phyloP scores from a whole-genome alignment of 1,140 invertebrate genomes.

The Nautilus pompilius region DNA sequence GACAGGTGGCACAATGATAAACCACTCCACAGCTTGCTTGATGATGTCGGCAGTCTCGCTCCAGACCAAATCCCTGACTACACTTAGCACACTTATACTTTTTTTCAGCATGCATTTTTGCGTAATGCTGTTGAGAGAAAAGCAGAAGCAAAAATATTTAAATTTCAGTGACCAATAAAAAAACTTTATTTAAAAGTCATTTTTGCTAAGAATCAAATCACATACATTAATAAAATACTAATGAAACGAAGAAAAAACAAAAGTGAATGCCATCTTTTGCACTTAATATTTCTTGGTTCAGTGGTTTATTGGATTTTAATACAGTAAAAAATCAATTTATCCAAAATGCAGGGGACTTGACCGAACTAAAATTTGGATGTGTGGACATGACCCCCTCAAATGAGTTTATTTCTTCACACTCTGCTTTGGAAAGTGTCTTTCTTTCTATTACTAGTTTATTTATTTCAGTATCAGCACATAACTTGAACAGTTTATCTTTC shows the following conservation, averaged over 20 bases:
- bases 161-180: background rate
- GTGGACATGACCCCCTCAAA: too few species aligned
- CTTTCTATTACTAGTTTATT: too few species aligned
- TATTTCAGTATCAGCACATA: too few species aligned
- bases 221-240: background rate
- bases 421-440: too few species aligned
- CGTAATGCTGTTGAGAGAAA: slow-evolving; percentile 22
- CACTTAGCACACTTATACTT: slow-evolving; percentile 23
- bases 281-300: background rate
- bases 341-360: too few species aligned
- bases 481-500: too few species aligned
- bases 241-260: background rate
- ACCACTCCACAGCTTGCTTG: slow-evolving; percentile 17
- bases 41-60: slow-evolving; percentile 13
- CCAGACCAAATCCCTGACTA: slow-evolving; percentile 18
- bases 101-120: slow-evolving; percentile 24
- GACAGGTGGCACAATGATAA: slow-evolving; percentile 18
- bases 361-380: too few species aligned
- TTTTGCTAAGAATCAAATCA: background rate
- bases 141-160: slow-evolving; percentile 4
- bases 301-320: background rate
- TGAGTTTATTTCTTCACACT: too few species aligned
- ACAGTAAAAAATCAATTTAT: too few species aligned
- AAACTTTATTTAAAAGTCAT: background rate
- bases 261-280: background rate